These are phyloP conservation scores for Lagenorhynchus albirostris DNA, from an alignment of 2,113 vertebrate genomes.

Conservation along the genomic window DNA sequence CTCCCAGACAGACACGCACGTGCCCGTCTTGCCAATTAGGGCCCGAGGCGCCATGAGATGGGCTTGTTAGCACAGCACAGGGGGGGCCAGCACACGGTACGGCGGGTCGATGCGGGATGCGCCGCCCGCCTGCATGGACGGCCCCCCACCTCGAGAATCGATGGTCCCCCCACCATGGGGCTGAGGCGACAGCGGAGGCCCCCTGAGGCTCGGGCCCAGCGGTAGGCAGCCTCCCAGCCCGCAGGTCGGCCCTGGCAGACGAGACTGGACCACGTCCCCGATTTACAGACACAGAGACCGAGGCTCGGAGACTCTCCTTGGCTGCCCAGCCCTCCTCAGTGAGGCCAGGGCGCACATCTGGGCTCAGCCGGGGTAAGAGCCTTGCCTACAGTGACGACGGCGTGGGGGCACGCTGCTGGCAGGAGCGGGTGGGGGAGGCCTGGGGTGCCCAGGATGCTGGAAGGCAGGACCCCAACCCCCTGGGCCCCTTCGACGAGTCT, in stretches of 20 bases:
- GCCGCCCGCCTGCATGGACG: neutral
- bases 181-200: neutral
- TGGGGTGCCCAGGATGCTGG: accelerated
- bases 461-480: neutral
- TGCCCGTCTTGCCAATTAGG: neutral
- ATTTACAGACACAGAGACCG: neutral
- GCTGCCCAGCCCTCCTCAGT: neutral
- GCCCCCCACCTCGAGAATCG: conserved; percentile 46
- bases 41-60: neutral
- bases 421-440: accelerated
- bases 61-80: neutral
- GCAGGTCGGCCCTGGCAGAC: neutral
- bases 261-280: neutral
- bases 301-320: neutral
- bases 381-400: neutral
- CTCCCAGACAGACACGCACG: conserved; percentile 10
- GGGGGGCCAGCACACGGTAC: neutral
- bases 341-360: neutral
- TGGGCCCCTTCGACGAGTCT: neutral
- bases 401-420: accelerated
- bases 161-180: neutral
- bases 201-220: neutral
- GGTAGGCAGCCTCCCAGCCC: neutral
- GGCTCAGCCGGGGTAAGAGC: accelerated
- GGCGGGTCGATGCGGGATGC: conserved; percentile 33